Conservation (phyloP, 2,113 vertebrate genomes). For the Ochotona curzoniae region DNA sequence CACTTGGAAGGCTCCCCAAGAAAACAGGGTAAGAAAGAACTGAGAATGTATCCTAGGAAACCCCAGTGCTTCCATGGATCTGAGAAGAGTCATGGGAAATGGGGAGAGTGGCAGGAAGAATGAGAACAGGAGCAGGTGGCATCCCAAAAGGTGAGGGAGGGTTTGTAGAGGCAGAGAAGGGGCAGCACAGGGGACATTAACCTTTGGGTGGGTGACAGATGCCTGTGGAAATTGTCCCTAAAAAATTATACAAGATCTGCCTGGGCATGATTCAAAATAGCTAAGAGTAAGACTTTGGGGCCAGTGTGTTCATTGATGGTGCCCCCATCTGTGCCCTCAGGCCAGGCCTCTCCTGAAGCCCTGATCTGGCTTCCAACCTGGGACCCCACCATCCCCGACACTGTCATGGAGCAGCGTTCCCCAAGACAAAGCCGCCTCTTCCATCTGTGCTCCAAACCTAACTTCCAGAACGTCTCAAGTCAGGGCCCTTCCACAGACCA, state of each 20-base stretch:
- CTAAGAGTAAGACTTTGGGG: not conserved
- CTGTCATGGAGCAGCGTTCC: no score
- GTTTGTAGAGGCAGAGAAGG: not conserved
- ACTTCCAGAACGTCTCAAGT: no score
- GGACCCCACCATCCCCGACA: not conserved
- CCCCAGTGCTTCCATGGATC: not conserved
- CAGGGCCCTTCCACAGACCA: no score
- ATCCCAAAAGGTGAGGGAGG: not conserved
- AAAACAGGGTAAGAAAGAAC: not conserved
- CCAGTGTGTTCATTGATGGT: not conserved
- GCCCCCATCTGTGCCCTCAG: not conserved
- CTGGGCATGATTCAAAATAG: not conserved
- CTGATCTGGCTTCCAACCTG: not conserved
- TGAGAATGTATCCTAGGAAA: not conserved
- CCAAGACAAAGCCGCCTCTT: no score
- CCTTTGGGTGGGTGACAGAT: not conserved
- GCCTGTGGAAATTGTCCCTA: not conserved
- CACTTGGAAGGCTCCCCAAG: not conserved
- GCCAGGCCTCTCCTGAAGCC: not conserved
- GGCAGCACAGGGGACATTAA: not conserved
- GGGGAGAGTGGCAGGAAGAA: not conserved
- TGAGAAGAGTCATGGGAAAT: not conserved
- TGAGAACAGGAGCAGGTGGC: not conserved
- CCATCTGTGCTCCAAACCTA: no score
- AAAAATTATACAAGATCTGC: not conserved